Conservation (phyloP, 1,140 invertebrate genomes). For the Tetramorium alpestre region DNA sequence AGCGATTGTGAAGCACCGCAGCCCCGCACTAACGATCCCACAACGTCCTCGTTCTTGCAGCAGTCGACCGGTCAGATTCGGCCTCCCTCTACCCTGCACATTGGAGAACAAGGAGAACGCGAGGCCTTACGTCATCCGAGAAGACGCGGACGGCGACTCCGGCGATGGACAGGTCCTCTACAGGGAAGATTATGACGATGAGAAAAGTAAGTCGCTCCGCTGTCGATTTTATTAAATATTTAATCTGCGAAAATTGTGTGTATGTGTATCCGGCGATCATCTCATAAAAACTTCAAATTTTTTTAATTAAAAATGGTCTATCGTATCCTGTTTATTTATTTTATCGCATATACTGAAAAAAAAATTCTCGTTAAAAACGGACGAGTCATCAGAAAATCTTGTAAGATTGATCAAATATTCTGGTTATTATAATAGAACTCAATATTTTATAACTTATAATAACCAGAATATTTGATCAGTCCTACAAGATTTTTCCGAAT, state of each 20-base stretch:
- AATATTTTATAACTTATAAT: no score
- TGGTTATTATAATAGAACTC: no score
- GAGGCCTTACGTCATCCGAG: conserved; percentile 90
- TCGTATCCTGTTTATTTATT: neutral
- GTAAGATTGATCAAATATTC: no score
- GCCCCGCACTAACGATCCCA: neutral
- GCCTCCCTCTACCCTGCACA: conserved; percentile 89
- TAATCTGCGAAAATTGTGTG: neutral
- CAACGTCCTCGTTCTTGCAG: conserved; percentile 83
- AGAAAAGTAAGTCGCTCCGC: conserved; percentile 85
- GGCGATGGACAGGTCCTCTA: conserved; percentile 91
- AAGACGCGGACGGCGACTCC: conserved; percentile 88
- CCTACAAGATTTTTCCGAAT: no score
- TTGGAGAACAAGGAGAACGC: conserved; percentile 95
- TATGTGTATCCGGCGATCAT: neutral
- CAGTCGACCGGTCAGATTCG: conserved; percentile 92
- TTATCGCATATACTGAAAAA: neutral
- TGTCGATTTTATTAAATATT: neutral
- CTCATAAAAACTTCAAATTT: neutral
- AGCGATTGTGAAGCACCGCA: no score
- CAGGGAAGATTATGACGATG: conserved; percentile 91
- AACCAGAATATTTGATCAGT: no score
- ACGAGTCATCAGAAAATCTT: no score
- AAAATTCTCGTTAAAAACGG: no score
- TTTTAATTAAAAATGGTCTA: neutral